phyloP scores from a whole-genome alignment of 2,797 vertebrate genomes.

The Oreonectes daqikongensis region DNA sequence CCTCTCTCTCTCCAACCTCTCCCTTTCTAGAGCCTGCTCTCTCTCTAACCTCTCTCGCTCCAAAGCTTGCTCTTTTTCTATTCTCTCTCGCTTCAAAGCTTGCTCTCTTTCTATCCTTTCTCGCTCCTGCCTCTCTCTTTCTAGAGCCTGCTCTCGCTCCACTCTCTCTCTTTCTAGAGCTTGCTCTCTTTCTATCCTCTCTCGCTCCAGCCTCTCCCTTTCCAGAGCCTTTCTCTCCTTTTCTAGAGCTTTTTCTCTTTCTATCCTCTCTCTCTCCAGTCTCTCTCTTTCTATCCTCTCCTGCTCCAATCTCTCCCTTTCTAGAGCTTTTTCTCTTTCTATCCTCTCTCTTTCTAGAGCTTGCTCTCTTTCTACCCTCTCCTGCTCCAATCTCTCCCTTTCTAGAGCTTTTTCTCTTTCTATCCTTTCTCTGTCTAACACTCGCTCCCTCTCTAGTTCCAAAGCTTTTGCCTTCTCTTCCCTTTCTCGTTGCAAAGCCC shows the following conservation, averaged over 20 bases:
- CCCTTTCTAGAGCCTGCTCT: conserved; percentile 53
- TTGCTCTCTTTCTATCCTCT: conserved; percentile 24
- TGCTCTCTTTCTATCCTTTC: conserved; percentile 35
- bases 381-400: conserved; percentile 48
- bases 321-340: conserved; percentile 53
- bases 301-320: conserved; percentile 38
- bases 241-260: conserved; percentile 52
- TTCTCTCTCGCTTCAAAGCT: conserved; percentile 7
- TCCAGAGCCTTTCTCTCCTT: conserved; percentile 41
- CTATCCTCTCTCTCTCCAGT: conserved; percentile 53
- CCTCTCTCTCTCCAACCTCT: conserved; percentile 62
- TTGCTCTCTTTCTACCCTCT: conserved; percentile 53
- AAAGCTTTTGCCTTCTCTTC: conserved; percentile 25
- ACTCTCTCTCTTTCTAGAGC: conserved; percentile 7
- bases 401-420: conserved; percentile 30
- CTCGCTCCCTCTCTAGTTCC: conserved; percentile 23
- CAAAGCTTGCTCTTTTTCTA: no score
- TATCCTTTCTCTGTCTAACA: conserved; percentile 45
- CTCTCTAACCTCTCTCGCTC: conserved; percentile 63
- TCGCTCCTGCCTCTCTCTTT: conserved; percentile 38
- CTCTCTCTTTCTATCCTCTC: conserved; percentile 48
- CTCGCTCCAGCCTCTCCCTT: conserved; percentile 44
- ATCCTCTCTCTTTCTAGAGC: conserved; percentile 54
- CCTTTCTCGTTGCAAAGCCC: conserved; percentile 34
- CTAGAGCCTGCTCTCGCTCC: no score